These are phyloP conservation scores for Clarias macrocephalus DNA, from an alignment of 2,113 vertebrate genomes.

Conservation along the genomic window DNA sequence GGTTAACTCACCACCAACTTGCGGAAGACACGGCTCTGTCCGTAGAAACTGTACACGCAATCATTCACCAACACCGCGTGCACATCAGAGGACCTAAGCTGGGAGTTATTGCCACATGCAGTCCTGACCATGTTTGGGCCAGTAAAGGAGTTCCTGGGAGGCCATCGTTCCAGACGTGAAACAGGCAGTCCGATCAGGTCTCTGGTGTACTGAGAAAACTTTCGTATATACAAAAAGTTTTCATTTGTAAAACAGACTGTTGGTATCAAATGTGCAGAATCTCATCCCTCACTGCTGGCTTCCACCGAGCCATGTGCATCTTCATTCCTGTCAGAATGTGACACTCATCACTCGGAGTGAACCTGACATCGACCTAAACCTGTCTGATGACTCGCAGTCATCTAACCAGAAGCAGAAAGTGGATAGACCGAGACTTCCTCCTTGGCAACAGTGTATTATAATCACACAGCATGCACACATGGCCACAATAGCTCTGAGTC, in stretches of 20 bases:
- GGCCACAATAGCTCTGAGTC: background rate
- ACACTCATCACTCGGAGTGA: background rate
- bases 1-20: no score
- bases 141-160: no score
- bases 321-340: slow-evolving; percentile 1
- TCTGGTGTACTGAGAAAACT: no score
- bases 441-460: slow-evolving; percentile 13
- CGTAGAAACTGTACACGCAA: no score
- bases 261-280: background rate
- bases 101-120: no score
- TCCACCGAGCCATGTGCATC: background rate
- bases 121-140: no score
- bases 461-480: slow-evolving; percentile 9
- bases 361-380: slow-evolving; percentile 14
- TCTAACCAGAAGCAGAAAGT: background rate
- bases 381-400: slow-evolving; percentile 18
- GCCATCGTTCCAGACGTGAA: no score
- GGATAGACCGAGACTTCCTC: background rate
- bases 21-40: no score
- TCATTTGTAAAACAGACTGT: background rate
- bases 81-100: no score
- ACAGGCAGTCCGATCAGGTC: no score
- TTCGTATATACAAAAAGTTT: no score
- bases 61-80: no score
- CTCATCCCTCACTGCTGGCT: background rate